A percentile compares a stretch with the other conserved stretches of the same genome.
Evolutionary conservation across 2,113 vertebrate genomes (phyloP).

Genomic region (Nymphicus hollandicus): DNA sequence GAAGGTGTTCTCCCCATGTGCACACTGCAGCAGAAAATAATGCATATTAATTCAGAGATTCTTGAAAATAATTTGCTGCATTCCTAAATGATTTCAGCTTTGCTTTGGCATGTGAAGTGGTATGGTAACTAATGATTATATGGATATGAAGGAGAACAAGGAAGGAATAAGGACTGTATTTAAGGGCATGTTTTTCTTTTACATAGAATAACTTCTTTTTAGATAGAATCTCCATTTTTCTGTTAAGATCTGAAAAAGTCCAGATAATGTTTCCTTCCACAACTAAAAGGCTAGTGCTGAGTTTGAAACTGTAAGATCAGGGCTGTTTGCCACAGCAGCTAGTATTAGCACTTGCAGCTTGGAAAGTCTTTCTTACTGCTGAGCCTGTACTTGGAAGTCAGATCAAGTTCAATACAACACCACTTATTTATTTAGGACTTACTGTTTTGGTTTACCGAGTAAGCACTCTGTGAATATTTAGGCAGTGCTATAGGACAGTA

Average conservation of each 20-base stretch:
- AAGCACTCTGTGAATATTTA: slow-evolving; percentile 36
- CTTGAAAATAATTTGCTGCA: neutral
- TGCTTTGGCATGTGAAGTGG: neutral
- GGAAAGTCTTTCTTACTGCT: neutral
- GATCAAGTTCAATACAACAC: neutral
- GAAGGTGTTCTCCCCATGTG: neutral
- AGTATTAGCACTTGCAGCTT: neutral
- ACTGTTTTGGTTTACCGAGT: slow-evolving; percentile 13
- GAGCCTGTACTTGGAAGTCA: neutral
- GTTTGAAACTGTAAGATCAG: neutral
- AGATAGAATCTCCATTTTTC: neutral
- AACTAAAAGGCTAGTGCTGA: neutral
- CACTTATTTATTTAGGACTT: neutral
- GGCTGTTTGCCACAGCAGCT: neutral
- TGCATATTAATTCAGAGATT: neutral
- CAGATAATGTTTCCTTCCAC: neutral
- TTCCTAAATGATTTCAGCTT: neutral
- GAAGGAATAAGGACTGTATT: neutral
- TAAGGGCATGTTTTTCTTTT: neutral
- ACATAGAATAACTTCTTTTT: neutral
- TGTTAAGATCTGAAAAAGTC: neutral
- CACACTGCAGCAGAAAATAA: neutral
- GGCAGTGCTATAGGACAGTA: neutral
- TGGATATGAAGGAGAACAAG: neutral
- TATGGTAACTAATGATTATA: neutral